Evolutionary conservation across 2,113 vertebrate species (phyloP).

Genomic region (Ellobius talpinus): DNA sequence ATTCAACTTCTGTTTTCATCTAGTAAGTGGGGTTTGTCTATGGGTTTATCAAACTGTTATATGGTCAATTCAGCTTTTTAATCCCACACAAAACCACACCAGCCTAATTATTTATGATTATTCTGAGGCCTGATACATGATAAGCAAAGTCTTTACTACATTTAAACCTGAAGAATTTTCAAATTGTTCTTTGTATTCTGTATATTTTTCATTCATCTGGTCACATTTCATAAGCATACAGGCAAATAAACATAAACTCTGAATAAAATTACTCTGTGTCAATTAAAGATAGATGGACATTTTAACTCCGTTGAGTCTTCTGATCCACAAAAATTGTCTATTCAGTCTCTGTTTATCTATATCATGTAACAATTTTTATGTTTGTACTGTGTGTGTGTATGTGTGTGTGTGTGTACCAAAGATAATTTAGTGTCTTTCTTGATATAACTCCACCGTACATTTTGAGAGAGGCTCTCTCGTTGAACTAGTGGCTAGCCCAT

Average conservation of each 20-base stretch:
- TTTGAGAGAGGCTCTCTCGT: background rate
- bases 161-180: background rate
- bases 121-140: background rate
- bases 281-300: background rate
- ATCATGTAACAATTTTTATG: background rate
- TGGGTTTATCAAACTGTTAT: background rate
- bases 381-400: background rate
- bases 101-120: background rate
- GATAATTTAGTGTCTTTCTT: background rate
- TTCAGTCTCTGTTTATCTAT: background rate
- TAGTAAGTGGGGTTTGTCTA: background rate
- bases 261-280: background rate
- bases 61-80: background rate
- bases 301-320: background rate
- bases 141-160: background rate
- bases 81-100: background rate
- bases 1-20: background rate
- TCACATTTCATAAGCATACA: background rate
- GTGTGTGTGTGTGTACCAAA: no score
- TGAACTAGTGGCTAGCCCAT: background rate
- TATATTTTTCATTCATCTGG: background rate
- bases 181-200: background rate
- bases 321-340: background rate
- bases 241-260: background rate
- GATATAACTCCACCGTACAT: no score